These are phyloP conservation scores for Amblyteles armatorius DNA, from an alignment of 2,888 invertebrate species.

Conservation along the genomic window DNA sequence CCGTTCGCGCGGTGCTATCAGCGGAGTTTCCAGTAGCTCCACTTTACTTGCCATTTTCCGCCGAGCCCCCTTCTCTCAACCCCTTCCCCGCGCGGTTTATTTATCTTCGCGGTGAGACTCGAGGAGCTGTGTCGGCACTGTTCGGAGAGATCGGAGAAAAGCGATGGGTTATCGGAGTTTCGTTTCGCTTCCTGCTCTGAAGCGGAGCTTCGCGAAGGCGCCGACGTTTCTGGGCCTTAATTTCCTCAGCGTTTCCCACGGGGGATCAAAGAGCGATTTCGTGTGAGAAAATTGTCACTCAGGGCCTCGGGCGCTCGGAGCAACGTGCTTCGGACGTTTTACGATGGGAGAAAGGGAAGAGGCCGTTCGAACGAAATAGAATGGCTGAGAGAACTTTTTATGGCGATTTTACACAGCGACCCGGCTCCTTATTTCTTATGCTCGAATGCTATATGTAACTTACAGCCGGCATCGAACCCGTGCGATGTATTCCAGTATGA, in stretches of 20 bases:
- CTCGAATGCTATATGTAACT: not conserved
- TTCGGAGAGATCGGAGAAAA: conserved; percentile 19
- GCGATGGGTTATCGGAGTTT: not conserved
- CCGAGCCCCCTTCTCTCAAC: not conserved
- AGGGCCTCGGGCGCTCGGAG: conserved; percentile 7
- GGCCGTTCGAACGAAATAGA: conserved; percentile 42
- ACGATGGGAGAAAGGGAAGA: not conserved
- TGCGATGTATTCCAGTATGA: not conserved
- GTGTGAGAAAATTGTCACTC: conserved; percentile 60
- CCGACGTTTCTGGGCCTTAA: conserved; percentile 8
- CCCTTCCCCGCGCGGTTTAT: not conserved
- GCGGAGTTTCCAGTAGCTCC: conserved; percentile 30
- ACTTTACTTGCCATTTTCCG: conserved; percentile 2
- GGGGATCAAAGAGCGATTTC: conserved; percentile 35
- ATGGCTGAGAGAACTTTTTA: not conserved
- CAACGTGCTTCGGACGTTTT: not conserved
- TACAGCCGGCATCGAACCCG: not conserved
- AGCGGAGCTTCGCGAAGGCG: not conserved
- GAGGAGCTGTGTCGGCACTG: not conserved
- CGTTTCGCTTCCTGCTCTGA: conserved; percentile 25
- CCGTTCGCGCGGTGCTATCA: conserved; percentile 38
- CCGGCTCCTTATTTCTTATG: not conserved
- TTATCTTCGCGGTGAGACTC: conserved; percentile 24
- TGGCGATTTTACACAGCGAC: not conserved
- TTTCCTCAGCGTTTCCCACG: not conserved